Evolutionary conservation across 2,113 vertebrate species (phyloP).

Genomic region (Ochotona curzoniae): DNA sequence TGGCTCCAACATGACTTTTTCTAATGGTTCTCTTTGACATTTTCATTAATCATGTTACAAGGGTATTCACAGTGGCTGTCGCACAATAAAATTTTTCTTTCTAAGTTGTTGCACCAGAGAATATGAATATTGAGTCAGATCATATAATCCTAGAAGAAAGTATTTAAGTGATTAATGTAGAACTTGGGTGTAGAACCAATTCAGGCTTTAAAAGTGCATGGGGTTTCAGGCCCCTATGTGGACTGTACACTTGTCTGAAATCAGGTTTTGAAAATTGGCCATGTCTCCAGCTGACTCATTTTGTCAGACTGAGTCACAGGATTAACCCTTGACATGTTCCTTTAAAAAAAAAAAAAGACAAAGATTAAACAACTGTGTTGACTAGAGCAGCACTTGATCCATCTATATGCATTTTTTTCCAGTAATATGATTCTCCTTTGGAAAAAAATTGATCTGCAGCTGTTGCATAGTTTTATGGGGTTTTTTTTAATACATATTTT

Average conservation of each 20-base stretch:
- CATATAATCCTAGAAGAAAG: slow-evolving; percentile 81
- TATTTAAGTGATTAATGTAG: slow-evolving; percentile 79
- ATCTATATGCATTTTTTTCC: slow-evolving; percentile 81
- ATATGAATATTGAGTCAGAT: slow-evolving; percentile 64
- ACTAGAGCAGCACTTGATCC: slow-evolving; percentile 80
- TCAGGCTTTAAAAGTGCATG: slow-evolving; percentile 82
- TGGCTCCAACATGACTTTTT: slow-evolving; percentile 11
- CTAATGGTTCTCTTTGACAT: slow-evolving; percentile 20
- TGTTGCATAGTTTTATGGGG: slow-evolving; percentile 83
- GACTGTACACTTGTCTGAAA: slow-evolving; percentile 86
- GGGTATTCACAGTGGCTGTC: not conserved
- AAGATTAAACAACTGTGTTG: slow-evolving; percentile 86
- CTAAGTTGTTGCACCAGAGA: not conserved
- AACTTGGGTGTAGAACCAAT: slow-evolving; percentile 84
- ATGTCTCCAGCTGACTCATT: slow-evolving; percentile 88
- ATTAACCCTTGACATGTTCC: slow-evolving; percentile 89
- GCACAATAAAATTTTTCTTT: slow-evolving; percentile 24
- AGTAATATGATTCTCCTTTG: slow-evolving; percentile 85
- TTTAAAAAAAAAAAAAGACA: slow-evolving; percentile 66
- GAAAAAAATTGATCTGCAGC: slow-evolving; percentile 84
- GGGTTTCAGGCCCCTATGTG: slow-evolving; percentile 84
- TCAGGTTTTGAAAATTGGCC: slow-evolving; percentile 86
- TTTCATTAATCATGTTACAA: slow-evolving; percentile 44
- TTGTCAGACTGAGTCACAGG: slow-evolving; percentile 87
- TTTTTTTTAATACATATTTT: slow-evolving; percentile 39